Conservation (phyloP, 2,113 vertebrate genomes). For the human (Homo sapiens) region DNA sequence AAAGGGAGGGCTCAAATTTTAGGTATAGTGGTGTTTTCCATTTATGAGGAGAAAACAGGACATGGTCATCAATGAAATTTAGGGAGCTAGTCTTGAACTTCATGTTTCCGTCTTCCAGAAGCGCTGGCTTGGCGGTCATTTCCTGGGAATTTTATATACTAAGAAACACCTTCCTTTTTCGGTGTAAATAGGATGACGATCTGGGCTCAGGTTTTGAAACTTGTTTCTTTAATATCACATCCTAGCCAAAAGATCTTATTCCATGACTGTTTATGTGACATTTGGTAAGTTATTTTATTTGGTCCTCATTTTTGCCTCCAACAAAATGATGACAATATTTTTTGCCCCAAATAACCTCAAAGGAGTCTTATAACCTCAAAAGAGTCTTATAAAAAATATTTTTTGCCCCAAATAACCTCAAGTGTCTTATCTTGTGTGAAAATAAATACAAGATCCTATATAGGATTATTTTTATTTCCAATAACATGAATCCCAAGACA, state of each 20-base stretch:
- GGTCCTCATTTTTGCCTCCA: conserved; percentile 51
- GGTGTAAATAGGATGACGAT: background rate
- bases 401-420: conserved; percentile 44
- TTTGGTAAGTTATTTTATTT: conserved; percentile 47
- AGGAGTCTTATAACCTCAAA: background rate
- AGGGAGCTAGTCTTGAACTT: background rate
- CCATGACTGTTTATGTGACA: background rate
- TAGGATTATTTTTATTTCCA: conserved; percentile 31
- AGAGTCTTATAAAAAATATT: background rate
- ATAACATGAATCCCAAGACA: background rate
- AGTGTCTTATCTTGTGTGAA: background rate
- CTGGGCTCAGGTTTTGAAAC: background rate
- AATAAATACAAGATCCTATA: background rate
- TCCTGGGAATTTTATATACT: background rate
- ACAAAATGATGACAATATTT: conserved; percentile 48
- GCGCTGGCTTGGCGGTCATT: background rate
- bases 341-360: conserved; percentile 40
- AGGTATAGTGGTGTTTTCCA: background rate
- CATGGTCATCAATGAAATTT: background rate
- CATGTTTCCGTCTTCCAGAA: background rate
- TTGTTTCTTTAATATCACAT: background rate
- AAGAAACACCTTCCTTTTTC: background rate
- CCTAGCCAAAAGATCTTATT: conserved; percentile 15
- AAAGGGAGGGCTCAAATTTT: background rate
- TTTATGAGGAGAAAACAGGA: background rate